Conservation (phyloP, 2,888 invertebrate species). For the Cheilosia pagana region DNA sequence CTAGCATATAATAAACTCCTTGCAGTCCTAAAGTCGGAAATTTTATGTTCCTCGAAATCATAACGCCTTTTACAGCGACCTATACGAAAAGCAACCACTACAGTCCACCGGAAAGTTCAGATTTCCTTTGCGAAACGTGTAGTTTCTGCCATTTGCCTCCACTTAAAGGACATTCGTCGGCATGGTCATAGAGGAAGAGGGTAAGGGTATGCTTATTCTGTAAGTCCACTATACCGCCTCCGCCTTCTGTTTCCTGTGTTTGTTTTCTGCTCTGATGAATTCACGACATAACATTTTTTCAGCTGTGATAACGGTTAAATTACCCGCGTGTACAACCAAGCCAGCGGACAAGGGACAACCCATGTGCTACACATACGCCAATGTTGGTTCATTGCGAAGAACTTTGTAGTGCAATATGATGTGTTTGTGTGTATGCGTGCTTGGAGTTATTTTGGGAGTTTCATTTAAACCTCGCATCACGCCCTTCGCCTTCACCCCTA, state of each 20-base stretch:
- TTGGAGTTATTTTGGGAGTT: constrained; percentile 32
- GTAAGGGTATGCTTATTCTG: neutral
- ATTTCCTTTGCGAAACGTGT: neutral
- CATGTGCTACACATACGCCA: constrained; percentile 38
- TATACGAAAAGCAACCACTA: neutral
- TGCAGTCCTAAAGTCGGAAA: constrained; percentile 6
- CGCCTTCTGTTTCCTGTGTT: constrained; percentile 51
- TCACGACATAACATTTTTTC: constrained; percentile 53
- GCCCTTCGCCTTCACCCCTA: constrained; percentile 45
- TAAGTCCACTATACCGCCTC: constrained; percentile 4
- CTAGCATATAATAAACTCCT: constrained; percentile 18
- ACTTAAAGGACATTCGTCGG: constrained; percentile 28
- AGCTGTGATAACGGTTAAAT: constrained; percentile 66
- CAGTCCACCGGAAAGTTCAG: constrained; percentile 4
- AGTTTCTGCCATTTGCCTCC: constrained; percentile 5
- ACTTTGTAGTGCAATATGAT: constrained; percentile 3
- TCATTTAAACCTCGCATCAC: constrained; percentile 14
- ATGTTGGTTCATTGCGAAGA: constrained; percentile 38
- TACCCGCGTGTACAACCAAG: constrained; percentile 57
- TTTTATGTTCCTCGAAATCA: constrained; percentile 19
- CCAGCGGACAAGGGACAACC: constrained; percentile 26
- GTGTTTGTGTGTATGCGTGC: neutral
- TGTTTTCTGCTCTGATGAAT: constrained; percentile 69
- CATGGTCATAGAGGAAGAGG: neutral
- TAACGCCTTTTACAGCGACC: neutral